Base-by-base conservation (phyloP, 2,797 vertebrate genomes). In the Eurystomus glaucurus region DNA sequence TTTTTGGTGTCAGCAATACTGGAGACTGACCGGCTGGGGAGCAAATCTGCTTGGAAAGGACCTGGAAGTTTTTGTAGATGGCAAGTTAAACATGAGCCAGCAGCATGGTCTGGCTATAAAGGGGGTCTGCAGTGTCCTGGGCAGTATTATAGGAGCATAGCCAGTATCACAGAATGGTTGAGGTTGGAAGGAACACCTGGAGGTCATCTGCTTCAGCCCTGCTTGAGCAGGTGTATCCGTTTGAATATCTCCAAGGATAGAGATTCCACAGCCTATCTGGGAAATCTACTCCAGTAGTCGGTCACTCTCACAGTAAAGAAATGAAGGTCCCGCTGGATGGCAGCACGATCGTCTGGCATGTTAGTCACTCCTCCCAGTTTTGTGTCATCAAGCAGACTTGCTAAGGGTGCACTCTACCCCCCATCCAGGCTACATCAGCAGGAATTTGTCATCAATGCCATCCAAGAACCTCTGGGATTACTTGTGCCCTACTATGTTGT, bases 401-500 rank as follows among this genome's bases (percentile, higher is more conserved):
- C 51, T 29, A 29, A 31, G 60, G 9, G 29, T 4, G 0, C 29
- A 3, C 31, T 41, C 8, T 12, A 0, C 21, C 20, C 50, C 26
- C 65, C 33, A 18, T 4, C 14, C 10, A n/a, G 41, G 43, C 33
- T 74, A 33, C 25, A 19, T 3, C 55, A 70, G 25, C 37, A 71
- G 61, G 18, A 35, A 4, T 46, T 41, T 43, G 5, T 20, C 48
- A 10, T 21, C 70, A 66, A 0, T 6, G 52, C 31, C 1, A 16
- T 70, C 8, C 57, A 11, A 39, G n/a, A 62, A 1, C 35, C 12
- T 37, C 6, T 28, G 33, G 65, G 10, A 3, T 0, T 37, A 9
- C 10, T 43, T n/a, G 25, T 35, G 20, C 37, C 22, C 43, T 13
- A 1, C 28, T 21, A 0, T 2, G 1, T 2, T 45, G 21, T 21